These are phyloP conservation scores for Butastur rufipennis DNA, from an alignment of 2,113 vertebrate species.

Conservation along the genomic window DNA sequence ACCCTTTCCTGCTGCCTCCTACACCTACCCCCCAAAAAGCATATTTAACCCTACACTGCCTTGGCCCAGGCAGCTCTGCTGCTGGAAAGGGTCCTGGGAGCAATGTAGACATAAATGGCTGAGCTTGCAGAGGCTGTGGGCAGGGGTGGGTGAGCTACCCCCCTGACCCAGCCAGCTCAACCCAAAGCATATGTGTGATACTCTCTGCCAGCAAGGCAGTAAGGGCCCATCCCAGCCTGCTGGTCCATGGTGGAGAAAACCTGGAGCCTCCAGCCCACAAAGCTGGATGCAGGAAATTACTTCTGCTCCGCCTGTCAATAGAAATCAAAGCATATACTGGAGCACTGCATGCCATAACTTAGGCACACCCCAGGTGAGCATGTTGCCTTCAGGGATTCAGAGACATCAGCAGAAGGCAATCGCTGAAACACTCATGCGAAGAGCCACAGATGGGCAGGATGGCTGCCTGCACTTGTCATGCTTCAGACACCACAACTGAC, in stretches of 20 bases:
- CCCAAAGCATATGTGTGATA: rapidly evolving
- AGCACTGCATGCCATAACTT: not conserved
- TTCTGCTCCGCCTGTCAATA: not conserved
- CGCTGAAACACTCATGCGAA: not conserved
- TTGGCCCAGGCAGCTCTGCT: not conserved
- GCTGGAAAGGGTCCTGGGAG: not conserved
- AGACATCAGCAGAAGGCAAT: not conserved
- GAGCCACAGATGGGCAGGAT: not conserved
- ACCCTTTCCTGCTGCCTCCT: not conserved
- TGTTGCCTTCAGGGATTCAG: not conserved
- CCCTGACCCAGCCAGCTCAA: not conserved
- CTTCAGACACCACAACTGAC: not conserved
- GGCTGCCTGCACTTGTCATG: not conserved
- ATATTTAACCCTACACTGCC: not conserved
- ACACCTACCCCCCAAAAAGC: not conserved
- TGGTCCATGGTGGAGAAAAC: not conserved
- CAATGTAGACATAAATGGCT: not conserved
- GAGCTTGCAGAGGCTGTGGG: not conserved
- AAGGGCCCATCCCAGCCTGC: not conserved
- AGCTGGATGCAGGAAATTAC: not conserved
- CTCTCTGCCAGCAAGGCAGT: not conserved
- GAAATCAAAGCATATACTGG: not conserved
- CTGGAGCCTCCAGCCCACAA: not conserved
- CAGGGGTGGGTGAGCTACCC: not conserved
- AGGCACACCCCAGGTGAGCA: not conserved